Conservation (phyloP, 2,113 vertebrate genomes). For the Chiloscyllium plagiosum region DNA sequence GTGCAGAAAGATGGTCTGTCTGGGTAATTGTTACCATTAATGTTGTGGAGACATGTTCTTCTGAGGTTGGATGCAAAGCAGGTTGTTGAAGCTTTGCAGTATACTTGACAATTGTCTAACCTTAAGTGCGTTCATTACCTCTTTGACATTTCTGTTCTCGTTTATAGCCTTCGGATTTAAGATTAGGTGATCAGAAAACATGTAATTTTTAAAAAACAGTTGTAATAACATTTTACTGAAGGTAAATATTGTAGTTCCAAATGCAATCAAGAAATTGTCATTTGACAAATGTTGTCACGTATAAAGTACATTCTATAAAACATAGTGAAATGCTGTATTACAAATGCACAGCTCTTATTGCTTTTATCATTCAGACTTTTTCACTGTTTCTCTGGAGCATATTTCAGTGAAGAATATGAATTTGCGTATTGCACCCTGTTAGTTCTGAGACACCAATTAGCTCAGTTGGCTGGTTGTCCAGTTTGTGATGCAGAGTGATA, state of each 20-base stretch:
- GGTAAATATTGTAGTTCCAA: background rate
- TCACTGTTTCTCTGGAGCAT: background rate
- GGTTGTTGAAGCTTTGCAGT: background rate
- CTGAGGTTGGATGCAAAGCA: background rate
- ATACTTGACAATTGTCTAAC: background rate
- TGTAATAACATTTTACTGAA: background rate
- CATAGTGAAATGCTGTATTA: background rate
- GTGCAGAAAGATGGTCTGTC: background rate
- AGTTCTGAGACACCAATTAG: too few species aligned
- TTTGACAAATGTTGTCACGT: background rate
- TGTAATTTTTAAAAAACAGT: background rate
- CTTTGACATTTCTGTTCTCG: background rate
- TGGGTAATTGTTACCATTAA: background rate
- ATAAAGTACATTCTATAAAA: background rate
- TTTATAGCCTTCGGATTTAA: background rate
- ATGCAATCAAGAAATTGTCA: background rate
- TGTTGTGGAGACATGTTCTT: background rate
- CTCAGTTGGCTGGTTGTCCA: background rate
- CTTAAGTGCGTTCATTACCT: background rate
- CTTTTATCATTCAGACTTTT: background rate
- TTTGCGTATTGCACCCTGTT: background rate
- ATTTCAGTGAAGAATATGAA: background rate
- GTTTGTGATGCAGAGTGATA: too few species aligned
- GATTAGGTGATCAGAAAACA: background rate
- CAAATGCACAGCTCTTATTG: background rate